Evolutionary conservation across 2,888 invertebrate species (phyloP), one percentile per base, ranked within the genome.

Genomic region (Meghimatium bilineatum): DNA sequence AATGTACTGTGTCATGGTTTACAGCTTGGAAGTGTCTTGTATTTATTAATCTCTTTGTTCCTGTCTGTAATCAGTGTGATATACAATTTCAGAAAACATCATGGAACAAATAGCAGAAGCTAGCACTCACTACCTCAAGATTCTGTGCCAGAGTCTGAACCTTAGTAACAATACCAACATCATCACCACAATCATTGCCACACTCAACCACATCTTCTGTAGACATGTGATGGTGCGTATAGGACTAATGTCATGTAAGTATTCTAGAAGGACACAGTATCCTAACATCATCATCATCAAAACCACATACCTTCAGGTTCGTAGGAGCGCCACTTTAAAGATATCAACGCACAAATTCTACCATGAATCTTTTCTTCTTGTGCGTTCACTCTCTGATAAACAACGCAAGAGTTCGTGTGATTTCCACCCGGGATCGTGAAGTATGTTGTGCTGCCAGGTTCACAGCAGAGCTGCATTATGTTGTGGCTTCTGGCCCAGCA

Each of bases 181-280:
- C 77, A 82, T 82, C 69, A 82, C 75, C 23, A 56, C 44, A 34
- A 82, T 82, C 67, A 76, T 82, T 32, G 75, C 76, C 36, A 75
- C 66, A 26, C 82, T 82, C 52, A 66, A 82, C 76, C 82, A 82
- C 76, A 76, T 82, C 56, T 82, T 82, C 76, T 82, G 76, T 32
- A 63, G 82, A 17, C n/a, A 75, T n/a, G 1, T 67, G 49, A 38
- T 69, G 49, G 52, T 82, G 36, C 63, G 76, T 17, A 20, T 82
- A n/a, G 69, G 36, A 67, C 76, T 82, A 20, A 82, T 82, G 67
- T 76, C 82, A 32, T 82, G 82, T 82, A 49, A 82, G 82, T 81
- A 52, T 29, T 20, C 32, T 71, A n/a, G n/a, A n/a, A n/a, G n/a
- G n/a, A n/a, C n/a, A n/a, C n/a, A n/a, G n/a, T n/a, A n/a, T n/a